Percentiles rank a stretch among this genome's conserved stretches.
Evolutionary conservation across 2,888 invertebrate genomes (phyloP).

Genomic region (Phorcus lineatus): DNA sequence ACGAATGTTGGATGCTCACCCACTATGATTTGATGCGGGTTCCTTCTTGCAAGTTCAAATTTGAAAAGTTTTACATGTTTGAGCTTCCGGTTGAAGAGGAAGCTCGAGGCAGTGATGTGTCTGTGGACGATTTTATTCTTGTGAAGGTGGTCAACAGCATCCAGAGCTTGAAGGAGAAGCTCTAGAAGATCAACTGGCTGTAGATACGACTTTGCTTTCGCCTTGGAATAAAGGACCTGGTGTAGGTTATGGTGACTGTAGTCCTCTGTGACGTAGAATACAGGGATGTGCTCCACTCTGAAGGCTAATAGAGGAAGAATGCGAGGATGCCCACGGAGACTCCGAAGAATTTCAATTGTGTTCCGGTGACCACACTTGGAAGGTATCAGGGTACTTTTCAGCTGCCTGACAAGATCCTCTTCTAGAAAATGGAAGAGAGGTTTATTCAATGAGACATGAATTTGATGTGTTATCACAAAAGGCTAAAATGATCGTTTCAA

Average conservation of each 20-base stretch:
- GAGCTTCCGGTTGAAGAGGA: neutral
- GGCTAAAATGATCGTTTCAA: too few species aligned
- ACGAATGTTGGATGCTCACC: too few species aligned
- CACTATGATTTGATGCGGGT: too few species aligned
- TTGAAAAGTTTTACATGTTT: constrained; percentile 29
- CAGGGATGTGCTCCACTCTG: constrained; percentile 10
- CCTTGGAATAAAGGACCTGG: constrained; percentile 27
- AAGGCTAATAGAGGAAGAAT: neutral
- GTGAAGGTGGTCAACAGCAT: constrained; percentile 34
- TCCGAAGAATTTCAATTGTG: neutral
- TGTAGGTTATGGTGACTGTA: constrained; percentile 26
- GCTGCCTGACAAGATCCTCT: neutral
- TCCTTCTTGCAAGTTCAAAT: constrained; percentile 33
- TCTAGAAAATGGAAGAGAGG: neutral
- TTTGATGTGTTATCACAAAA: too few species aligned
- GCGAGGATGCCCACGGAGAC: neutral
- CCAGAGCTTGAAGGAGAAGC: constrained; percentile 15
- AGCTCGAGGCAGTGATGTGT: constrained; percentile 33
- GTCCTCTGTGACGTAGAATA: constrained; percentile 40
- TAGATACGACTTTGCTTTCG: neutral
- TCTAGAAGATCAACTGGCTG: neutral
- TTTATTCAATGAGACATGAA: too few species aligned
- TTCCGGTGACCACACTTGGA: neutral
- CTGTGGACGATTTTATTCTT: constrained; percentile 33
- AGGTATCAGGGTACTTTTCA: neutral